A percentile compares a stretch with the other conserved stretches of the same genome.
Evolutionary conservation across 2,888 invertebrate species (phyloP).

Genomic region (Eledone cirrhosa): DNA sequence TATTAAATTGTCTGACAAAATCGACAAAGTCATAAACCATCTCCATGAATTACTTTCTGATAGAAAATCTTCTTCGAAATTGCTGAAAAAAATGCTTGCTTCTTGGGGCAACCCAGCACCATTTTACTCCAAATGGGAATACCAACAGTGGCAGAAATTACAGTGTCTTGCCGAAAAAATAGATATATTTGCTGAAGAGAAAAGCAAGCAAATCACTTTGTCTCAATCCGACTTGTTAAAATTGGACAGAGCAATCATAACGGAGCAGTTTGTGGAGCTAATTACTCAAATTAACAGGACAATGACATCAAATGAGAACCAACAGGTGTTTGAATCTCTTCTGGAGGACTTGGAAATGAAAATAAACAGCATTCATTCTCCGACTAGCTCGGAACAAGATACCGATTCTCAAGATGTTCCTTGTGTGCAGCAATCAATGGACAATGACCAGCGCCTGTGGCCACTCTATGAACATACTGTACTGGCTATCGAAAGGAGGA

Average conservation of each 20-base stretch:
- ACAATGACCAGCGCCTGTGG: constrained; percentile 1
- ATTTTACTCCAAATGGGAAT: neutral
- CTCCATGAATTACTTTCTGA: constrained; percentile 9
- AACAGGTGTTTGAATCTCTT: neutral
- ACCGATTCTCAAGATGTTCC: neutral
- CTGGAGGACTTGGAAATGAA: constrained; percentile 16
- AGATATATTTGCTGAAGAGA: constrained; percentile 12
- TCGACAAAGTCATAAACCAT: constrained; percentile 19
- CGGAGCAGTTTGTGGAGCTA: constrained; percentile 12
- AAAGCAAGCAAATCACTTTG: neutral
- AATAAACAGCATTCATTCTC: neutral
- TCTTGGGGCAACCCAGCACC: constrained; percentile 11
- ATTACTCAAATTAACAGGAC: neutral
- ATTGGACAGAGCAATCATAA: constrained; percentile 16
- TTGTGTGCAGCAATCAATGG: neutral
- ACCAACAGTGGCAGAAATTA: constrained; percentile 12
- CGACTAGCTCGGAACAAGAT: neutral
- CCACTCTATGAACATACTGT: constrained; percentile 20
- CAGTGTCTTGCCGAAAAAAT: neutral
- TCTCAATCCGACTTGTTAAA: neutral
- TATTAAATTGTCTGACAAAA: constrained; percentile 12
- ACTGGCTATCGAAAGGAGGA: constrained; percentile 10
- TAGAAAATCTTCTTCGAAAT: constrained; percentile 17
- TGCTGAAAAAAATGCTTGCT: constrained; percentile 19
- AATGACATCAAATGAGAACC: neutral